Conservation (phyloP, 2,888 invertebrate species). For the Drosophila formosana region DNA sequence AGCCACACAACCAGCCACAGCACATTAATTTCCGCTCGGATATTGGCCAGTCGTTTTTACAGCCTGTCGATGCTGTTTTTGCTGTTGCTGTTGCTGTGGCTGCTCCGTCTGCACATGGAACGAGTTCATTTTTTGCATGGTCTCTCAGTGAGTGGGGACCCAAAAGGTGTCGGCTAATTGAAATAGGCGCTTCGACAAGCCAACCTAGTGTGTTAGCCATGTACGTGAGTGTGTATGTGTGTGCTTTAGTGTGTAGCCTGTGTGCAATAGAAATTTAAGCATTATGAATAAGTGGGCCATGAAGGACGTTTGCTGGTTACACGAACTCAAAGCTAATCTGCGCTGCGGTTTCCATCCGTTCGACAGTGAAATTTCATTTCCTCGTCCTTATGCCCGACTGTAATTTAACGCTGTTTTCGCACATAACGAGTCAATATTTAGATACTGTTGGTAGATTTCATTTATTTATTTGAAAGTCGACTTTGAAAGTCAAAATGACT, state of each 20-base stretch:
- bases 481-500: no score
- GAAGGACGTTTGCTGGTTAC: constrained; percentile 40
- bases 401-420: background rate
- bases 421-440: background rate
- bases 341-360: constrained; percentile 23
- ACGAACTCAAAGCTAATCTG: constrained; percentile 39
- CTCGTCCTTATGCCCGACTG: background rate
- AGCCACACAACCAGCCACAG: constrained; percentile 50
- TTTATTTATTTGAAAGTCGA: no score
- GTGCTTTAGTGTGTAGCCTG: constrained; percentile 16
- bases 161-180: constrained; percentile 71
- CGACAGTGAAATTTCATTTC: background rate
- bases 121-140: constrained; percentile 35
- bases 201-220: constrained; percentile 6
- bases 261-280: constrained; percentile 57
- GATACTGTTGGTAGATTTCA: no score
- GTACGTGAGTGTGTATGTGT: constrained; percentile 6
- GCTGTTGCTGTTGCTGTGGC: constrained; percentile 3
- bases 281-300: constrained; percentile 62
- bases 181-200: constrained; percentile 50
- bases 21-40: constrained; percentile 79
- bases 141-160: constrained; percentile 12
- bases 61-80: constrained; percentile 40
- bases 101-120: constrained; percentile 23
- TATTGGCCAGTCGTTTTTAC: constrained; percentile 70